Evolutionary conservation across 2,797 vertebrate species (phyloP).

Genomic region (Danio tinwini): DNA sequence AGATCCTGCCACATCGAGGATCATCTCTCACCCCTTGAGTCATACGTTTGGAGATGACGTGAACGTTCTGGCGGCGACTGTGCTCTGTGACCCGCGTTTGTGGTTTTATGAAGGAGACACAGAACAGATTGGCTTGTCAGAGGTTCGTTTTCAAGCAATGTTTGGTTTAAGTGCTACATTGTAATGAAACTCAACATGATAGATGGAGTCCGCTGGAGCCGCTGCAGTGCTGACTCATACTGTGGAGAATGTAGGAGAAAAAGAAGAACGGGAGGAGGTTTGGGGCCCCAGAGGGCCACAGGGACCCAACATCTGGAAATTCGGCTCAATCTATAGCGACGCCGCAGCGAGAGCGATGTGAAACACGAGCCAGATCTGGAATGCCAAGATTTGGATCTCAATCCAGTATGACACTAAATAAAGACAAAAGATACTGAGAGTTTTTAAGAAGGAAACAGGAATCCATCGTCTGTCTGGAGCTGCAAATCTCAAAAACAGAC

Average conservation of each 20-base stretch:
- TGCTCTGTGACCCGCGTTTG: slow-evolving; percentile 37
- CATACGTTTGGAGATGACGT: slow-evolving; percentile 44
- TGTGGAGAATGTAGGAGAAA: slow-evolving; percentile 14
- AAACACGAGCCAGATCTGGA: slow-evolving; percentile 8
- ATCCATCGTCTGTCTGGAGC: slow-evolving; percentile 12
- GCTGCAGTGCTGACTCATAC: slow-evolving; percentile 39
- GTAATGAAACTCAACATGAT: slow-evolving; percentile 42
- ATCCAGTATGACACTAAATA: neutral
- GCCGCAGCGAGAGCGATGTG: neutral
- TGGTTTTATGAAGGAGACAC: slow-evolving; percentile 40
- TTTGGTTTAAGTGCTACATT: slow-evolving; percentile 37
- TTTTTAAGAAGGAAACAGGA: slow-evolving; percentile 24
- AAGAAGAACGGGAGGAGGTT: neutral
- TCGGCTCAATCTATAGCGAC: neutral
- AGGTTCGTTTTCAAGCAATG: slow-evolving; percentile 11
- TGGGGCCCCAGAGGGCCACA: slow-evolving; percentile 46
- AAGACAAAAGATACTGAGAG: neutral
- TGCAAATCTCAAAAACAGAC: slow-evolving; percentile 39
- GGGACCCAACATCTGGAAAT: slow-evolving; percentile 40
- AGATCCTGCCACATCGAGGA: slow-evolving; percentile 19
- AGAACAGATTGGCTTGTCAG: slow-evolving; percentile 53
- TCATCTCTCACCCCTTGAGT: slow-evolving; percentile 48
- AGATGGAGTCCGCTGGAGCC: slow-evolving; percentile 25
- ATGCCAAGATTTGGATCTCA: neutral
- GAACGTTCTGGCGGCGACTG: slow-evolving; percentile 29